Conservation (phyloP, 1,140 invertebrate species). For the Scylla paramamosain region DNA sequence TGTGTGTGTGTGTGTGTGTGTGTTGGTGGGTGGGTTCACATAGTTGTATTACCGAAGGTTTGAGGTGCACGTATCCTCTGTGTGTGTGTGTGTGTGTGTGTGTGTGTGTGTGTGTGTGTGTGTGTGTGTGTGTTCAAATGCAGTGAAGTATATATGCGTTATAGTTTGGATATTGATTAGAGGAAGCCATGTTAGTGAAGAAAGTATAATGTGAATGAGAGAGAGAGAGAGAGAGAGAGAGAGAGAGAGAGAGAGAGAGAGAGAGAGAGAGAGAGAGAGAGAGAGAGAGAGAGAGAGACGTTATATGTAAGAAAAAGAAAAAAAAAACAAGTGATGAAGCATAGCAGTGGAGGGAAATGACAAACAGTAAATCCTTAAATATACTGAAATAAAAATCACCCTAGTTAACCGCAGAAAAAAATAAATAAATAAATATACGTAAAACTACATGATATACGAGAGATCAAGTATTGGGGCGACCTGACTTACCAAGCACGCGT, state of each 20-base stretch:
- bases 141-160: too few species aligned
- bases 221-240: constrained; percentile 53
- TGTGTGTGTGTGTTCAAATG: neutral
- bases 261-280: constrained; percentile 55
- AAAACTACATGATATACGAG: too few species aligned
- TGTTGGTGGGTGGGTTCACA: neutral
- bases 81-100: neutral
- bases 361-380: neutral
- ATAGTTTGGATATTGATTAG: too few species aligned
- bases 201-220: neutral
- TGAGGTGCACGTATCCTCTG: too few species aligned
- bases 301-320: neutral
- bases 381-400: neutral
- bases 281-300: constrained; percentile 23
- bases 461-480: too few species aligned
- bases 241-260: constrained; percentile 55
- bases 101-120: neutral
- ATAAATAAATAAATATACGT: too few species aligned
- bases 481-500: too few species aligned
- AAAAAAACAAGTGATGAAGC: neutral
- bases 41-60: too few species aligned
- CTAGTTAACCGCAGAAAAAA: too few species aligned
- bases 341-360: neutral
- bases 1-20: neutral
- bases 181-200: too few species aligned